Base-by-base conservation (phyloP, 2,113 vertebrate species). In the Tetrao urogallus region DNA sequence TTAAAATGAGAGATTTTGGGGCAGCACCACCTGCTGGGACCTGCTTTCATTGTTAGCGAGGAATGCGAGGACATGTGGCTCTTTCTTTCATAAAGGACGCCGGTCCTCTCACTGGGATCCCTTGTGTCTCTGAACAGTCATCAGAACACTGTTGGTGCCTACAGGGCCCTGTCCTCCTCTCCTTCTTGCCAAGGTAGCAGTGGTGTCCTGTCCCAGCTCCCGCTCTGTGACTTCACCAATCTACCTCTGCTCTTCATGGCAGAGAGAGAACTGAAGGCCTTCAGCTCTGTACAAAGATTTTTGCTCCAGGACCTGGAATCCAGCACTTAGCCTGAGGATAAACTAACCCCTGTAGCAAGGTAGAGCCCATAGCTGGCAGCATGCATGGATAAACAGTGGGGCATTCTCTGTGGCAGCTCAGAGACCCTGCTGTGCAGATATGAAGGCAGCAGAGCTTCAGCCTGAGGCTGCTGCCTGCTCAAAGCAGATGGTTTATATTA, bases 401-500 rank as follows among this genome's bases (percentile, higher is more conserved):
- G 40, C 70, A 36, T 48, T 90, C 61, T 67, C 47, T 27, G 58
- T 69, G 64, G 38, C 61, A 69, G 69, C 61, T 75, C 21, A 56
- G 67, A 79, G 57, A n/a, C 58, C 12, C 40, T 30, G 1, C 8
- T 13, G 28, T 43, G 73, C 30, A 82, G 85, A 82, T 30, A 32
- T 0, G 1, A 72, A 56, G 64, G 71, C 85, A 77, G 64, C 1
- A 24, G 85, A 86, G 86, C 71, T 69, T 71, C 58, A 63, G 74
- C 83, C 83, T 47, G 47, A 1, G 32, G 52, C 67, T 90, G 71
- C 93, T 13, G 25, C 91, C 94, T 84, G 89, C 81, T 95, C 64
- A 3, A 27, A 79, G 96, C 97, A 97, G 95, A 92, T 95, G 94
- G 90, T 66, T 91, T 63, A 11, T 73, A 86, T 96, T 95, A 92